Evolutionary conservation across 2,888 invertebrate genomes (phyloP).

Genomic region (Netelia melanura): DNA sequence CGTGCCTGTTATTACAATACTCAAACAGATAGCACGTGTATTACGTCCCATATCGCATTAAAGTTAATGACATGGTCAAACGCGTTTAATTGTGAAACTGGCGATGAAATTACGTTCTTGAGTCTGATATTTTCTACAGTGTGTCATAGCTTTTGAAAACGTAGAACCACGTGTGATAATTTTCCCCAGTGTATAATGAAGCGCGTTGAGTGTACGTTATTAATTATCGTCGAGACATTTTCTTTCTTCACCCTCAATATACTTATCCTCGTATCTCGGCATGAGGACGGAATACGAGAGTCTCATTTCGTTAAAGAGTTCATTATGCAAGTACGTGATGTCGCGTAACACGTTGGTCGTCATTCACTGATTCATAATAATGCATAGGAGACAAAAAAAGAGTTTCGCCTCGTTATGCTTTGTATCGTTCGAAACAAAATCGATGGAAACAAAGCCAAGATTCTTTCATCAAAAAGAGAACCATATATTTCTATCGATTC

Average conservation of each 20-base stretch:
- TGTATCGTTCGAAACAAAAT: constrained; percentile 3
- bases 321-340: constrained; percentile 68
- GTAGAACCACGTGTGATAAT: constrained; percentile 9
- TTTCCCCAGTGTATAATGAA: constrained; percentile 8
- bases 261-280: constrained; percentile 17
- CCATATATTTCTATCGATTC: neutral
- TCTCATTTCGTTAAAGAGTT: constrained; percentile 61
- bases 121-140: neutral
- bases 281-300: constrained; percentile 64
- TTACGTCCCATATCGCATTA: constrained; percentile 7
- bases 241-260: constrained; percentile 48
- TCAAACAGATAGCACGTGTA: neutral
- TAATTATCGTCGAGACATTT: constrained; percentile 63
- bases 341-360: constrained; percentile 64
- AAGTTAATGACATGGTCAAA: constrained; percentile 29
- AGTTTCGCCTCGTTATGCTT: neutral
- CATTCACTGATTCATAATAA: constrained; percentile 64
- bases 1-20: no score
- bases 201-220: constrained; percentile 49
- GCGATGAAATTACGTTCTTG: neutral
- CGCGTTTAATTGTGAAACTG: constrained; percentile 46
- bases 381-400: constrained; percentile 20
- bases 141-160: neutral
- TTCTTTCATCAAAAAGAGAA: neutral
- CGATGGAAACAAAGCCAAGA: neutral